These are phyloP conservation scores for Lithophane semibrunnea DNA, from an alignment of 2,888 invertebrate genomes.

Conservation along the genomic window DNA sequence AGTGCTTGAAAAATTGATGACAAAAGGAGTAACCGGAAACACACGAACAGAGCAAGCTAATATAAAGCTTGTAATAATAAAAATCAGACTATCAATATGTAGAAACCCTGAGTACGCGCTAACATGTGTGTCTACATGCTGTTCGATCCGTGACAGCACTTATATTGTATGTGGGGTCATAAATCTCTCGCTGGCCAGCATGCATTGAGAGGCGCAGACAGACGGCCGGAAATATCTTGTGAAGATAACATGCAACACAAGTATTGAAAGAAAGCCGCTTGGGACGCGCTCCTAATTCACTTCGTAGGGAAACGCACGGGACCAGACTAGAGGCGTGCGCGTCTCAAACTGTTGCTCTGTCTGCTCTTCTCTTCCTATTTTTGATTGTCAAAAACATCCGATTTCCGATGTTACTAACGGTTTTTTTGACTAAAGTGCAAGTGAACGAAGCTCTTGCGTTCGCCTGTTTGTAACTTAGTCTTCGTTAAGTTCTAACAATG, in stretches of 20 bases:
- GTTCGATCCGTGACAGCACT: constrained; percentile 4
- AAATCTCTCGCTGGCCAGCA: constrained; percentile 10
- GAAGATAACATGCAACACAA: constrained; percentile 18
- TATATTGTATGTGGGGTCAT: constrained; percentile 2
- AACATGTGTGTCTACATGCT: neutral
- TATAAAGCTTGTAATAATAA: neutral
- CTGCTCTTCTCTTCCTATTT: neutral
- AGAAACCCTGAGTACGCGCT: neutral
- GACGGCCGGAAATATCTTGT: constrained; percentile 21
- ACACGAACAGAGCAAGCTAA: no score
- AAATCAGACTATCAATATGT: neutral
- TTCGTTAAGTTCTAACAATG: no score
- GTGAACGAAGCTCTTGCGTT: neutral
- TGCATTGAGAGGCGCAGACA: constrained; percentile 14
- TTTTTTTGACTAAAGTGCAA: neutral
- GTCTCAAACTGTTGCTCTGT: neutral
- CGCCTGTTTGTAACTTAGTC: neutral
- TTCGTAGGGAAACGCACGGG: constrained; percentile 12
- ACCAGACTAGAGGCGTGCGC: neutral
- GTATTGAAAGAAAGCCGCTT: constrained; percentile 22
- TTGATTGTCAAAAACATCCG: no score
- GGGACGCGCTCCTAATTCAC: constrained; percentile 19
- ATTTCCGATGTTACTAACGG: neutral
- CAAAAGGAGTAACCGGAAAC: no score
- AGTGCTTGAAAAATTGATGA: no score